phyloP scores from a whole-genome alignment of 2,113 vertebrate genomes.

The Rostratula benghalensis region DNA sequence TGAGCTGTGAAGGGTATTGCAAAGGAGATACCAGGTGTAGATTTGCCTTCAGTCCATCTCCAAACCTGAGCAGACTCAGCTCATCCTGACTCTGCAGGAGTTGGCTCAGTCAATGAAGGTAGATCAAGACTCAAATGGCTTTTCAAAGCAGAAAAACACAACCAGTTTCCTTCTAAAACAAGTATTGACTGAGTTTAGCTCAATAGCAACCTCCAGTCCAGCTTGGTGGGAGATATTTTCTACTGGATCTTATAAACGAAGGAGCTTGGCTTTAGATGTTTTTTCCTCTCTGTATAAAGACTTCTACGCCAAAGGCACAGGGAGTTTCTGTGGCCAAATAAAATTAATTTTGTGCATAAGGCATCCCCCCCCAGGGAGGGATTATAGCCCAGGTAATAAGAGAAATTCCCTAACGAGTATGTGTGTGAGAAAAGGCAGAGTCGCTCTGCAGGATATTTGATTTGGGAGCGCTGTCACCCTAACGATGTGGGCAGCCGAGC shows the following conservation, averaged over 20 bases:
- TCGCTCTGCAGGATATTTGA: accelerated
- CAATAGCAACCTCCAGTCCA: not conserved
- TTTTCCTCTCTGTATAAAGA: not conserved
- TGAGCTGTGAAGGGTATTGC: not conserved
- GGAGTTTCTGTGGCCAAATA: constrained; percentile 34
- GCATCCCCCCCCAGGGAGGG: not conserved
- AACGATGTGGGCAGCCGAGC: not conserved
- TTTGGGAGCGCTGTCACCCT: not conserved
- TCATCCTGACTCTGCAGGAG: not conserved
- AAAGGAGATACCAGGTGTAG: not conserved
- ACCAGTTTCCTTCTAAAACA: not conserved
- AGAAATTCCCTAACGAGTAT: not conserved
- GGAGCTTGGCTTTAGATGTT: not conserved
- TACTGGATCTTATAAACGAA: not conserved
- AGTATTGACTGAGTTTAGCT: not conserved
- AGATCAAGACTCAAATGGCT: not conserved
- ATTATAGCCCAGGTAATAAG: constrained; percentile 26
- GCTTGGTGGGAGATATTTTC: not conserved
- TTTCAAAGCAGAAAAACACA: not conserved
- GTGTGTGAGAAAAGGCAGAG: constrained; percentile 34
- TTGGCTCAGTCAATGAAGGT: not conserved
- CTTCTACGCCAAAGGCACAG: not conserved
- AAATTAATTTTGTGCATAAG: constrained; percentile 28
- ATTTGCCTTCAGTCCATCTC: not conserved
- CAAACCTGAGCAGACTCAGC: not conserved